A percentile compares a stretch with the other conserved stretches of the same genome.
phyloP scores from a whole-genome alignment of 2,888 invertebrate species.

The Melanotus villosus region DNA sequence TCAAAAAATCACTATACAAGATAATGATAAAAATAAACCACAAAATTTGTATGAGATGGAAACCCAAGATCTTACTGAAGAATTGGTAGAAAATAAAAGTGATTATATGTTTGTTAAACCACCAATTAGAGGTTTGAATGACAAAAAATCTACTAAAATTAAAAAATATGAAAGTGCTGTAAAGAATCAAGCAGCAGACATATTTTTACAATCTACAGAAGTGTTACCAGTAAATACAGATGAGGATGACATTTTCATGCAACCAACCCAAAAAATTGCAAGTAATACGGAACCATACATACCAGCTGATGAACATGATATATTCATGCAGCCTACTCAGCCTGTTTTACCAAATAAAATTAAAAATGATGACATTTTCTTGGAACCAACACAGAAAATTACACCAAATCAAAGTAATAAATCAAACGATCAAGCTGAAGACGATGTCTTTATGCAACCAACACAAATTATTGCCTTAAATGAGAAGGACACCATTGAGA shows the following conservation, averaged over 20 bases:
- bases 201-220: conserved; percentile 39
- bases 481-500: background rate
- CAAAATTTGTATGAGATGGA: background rate
- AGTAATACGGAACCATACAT: background rate
- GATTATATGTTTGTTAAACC: background rate
- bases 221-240: background rate
- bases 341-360: background rate
- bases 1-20: background rate
- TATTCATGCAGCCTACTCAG: conserved; percentile 28
- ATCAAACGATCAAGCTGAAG: conserved; percentile 9
- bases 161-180: background rate
- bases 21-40: background rate
- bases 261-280: conserved; percentile 51
- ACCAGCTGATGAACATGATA: conserved; percentile 1
- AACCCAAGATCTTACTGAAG: background rate
- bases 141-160: background rate
- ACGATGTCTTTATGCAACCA: conserved; percentile 51
- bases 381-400: conserved; percentile 45
- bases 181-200: background rate
- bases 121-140: background rate
- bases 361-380: conserved; percentile 35
- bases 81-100: background rate
- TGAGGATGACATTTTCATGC: conserved; percentile 50
- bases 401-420: background rate
- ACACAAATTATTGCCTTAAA: conserved; percentile 52